Percentiles rank a stretch among this genome's conserved stretches.
phyloP scores from a whole-genome alignment of 2,113 vertebrate species.

The Chrysochloris asiatica region DNA sequence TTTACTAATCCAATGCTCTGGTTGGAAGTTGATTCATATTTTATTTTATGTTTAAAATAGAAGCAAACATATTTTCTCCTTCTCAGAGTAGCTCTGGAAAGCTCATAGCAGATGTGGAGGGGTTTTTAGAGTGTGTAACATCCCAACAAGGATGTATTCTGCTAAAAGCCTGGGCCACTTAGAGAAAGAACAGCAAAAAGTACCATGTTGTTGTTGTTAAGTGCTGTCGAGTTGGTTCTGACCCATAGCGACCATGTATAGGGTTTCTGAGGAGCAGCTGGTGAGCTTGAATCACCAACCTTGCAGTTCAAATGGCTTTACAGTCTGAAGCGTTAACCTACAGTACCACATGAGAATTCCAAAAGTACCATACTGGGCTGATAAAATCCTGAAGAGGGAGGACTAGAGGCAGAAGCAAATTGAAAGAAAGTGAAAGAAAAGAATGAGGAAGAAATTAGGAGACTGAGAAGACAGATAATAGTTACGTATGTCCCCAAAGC shows the following conservation, averaged over 20 bases:
- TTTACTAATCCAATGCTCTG: neutral
- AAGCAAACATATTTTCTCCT: conserved; percentile 4
- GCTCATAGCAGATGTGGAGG: neutral
- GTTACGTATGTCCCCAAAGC: neutral
- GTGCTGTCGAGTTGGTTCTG: too few relatives aligned
- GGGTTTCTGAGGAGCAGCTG: too few relatives aligned
- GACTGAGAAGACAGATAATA: neutral
- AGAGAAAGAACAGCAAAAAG: conserved; percentile 8
- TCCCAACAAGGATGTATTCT: conserved; percentile 33
- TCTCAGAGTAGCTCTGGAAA: neutral
- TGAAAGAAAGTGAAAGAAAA: conserved; percentile 39
- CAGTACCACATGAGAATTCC: too few relatives aligned
- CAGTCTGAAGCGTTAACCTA: too few relatives aligned
- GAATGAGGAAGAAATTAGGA: conserved; percentile 39
- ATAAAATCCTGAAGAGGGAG: conserved; percentile 46
- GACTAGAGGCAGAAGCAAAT: conserved; percentile 38
- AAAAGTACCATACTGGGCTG: neutral
- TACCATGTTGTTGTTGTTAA: too few relatives aligned
- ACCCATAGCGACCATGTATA: too few relatives aligned
- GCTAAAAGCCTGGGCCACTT: conserved; percentile 9
- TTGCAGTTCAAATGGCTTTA: too few relatives aligned
- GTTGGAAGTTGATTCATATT: conserved; percentile 12
- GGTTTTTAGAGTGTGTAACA: neutral
- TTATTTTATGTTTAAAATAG: neutral
- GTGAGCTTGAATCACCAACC: too few relatives aligned